These are phyloP conservation scores for Drosophila ustulata DNA, from an alignment of 2,888 invertebrate species.

Conservation along the genomic window DNA sequence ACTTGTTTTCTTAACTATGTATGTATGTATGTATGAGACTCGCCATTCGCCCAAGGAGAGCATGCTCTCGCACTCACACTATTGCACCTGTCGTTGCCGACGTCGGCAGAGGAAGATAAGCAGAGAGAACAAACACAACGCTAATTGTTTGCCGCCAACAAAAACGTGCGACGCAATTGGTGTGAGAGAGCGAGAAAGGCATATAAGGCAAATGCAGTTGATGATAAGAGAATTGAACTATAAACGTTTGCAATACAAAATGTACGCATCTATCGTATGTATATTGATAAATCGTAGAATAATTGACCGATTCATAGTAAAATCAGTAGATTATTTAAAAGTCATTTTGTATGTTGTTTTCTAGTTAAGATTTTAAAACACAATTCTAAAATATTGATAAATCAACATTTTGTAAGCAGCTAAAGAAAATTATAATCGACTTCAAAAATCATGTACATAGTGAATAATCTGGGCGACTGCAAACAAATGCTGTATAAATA, in stretches of 20 bases:
- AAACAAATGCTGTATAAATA: conserved; percentile 32
- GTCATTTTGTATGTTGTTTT: not conserved
- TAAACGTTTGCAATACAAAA: not conserved
- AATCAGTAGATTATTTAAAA: no score
- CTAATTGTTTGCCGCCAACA: conserved; percentile 60
- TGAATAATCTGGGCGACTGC: not conserved
- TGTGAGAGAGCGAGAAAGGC: conserved; percentile 1
- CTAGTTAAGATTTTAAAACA: not conserved
- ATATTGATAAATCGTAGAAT: conserved; percentile 3
- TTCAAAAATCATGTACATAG: no score
- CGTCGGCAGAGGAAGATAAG: conserved; percentile 45
- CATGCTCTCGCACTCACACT: conserved; percentile 17
- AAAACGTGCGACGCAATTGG: conserved; percentile 69
- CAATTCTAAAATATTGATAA: not conserved
- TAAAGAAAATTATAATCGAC: no score
- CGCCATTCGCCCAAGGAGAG: not conserved
- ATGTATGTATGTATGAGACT: not conserved
- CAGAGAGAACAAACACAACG: conserved; percentile 50
- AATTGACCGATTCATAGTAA: no score
- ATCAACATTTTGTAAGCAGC: no score
- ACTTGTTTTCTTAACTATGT: conserved; percentile 56
- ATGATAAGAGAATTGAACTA: conserved; percentile 26
- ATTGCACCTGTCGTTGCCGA: conserved; percentile 43
- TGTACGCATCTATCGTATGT: not conserved
- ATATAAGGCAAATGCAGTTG: conserved; percentile 38